Evolutionary conservation across 2,113 vertebrate genomes (phyloP), one percentile per base, ranked within the genome.

Genomic region (Oncorhynchus kisutch): DNA sequence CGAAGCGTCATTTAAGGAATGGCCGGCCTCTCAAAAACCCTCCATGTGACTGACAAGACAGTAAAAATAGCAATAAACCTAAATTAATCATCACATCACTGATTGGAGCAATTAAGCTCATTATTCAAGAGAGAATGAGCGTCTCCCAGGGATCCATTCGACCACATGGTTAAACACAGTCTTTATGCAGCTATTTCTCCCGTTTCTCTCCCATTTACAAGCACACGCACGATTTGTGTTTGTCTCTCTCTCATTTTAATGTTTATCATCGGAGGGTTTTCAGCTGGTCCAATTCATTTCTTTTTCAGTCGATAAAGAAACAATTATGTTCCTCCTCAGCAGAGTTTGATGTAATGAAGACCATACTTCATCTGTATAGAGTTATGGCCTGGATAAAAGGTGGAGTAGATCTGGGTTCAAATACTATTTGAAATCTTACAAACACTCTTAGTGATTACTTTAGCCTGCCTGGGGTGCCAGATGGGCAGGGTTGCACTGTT

Each of bases 61-160:
- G 86, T 90, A 88, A 89, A 81, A 76, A 8, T 12, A 78, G 87
- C 89, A 86, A 85, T 89, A 91, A 90, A 88, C 76, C 88, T 81
- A 90, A 86, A 89, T 89, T 87, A 89, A 89, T 85, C 85, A 88
- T 88, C 87, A 89, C 86, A 87, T 82, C 87, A 72, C 85, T 86
- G 86, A 91, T 91, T 85, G 91, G 89, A 86, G 89, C 89, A 90
- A 93, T 92, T 91, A 93, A 86, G 87, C 88, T 86, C 88, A 88
- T 88, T 87, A 91, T 88, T 85, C 79, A 88, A 71, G 73, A 71
- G 79, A 77, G 81, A 88, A 84, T 76, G 86, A 81, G 69, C 71
- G 34, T 76, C 87, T 91, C 86, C n/a, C 80, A 89, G 86, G 39
- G 89, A 89, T 78, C 88, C 83, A 78, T 88, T 91, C 88, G 85